Percentiles rank a stretch among this genome's conserved stretches.
These are phyloP conservation scores for Zele albiditarsus DNA, from an alignment of 2,888 invertebrate genomes.

Conservation along the genomic window DNA sequence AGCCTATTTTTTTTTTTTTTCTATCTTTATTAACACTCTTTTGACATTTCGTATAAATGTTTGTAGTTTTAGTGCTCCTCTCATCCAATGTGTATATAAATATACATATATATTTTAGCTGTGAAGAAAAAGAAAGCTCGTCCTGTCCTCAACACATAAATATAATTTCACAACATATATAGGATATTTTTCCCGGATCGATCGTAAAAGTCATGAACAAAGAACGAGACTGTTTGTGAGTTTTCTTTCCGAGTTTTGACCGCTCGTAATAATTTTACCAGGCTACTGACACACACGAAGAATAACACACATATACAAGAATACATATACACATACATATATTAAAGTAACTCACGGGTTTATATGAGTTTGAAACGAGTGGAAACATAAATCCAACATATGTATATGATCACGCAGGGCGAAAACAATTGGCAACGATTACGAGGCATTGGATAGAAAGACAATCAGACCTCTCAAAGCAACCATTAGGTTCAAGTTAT, in stretches of 20 bases:
- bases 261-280: conserved; percentile 11
- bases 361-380: conserved; percentile 22
- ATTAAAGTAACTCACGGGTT: conserved; percentile 1
- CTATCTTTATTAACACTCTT: neutral
- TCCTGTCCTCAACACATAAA: conserved; percentile 12
- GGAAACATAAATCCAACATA: conserved; percentile 29
- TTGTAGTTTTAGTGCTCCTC: conserved; percentile 1
- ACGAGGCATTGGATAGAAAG: conserved; percentile 38
- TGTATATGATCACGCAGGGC: conserved; percentile 15
- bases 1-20: neutral
- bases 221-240: conserved; percentile 40
- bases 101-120: neutral
- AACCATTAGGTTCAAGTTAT: conserved; percentile 43
- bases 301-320: neutral
- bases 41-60: neutral
- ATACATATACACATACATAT: conserved; percentile 1
- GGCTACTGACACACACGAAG: neutral
- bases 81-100: neutral
- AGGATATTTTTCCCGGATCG: conserved; percentile 27
- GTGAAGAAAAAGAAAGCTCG: neutral
- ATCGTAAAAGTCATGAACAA: conserved; percentile 45
- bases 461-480: conserved; percentile 33
- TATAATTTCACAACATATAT: conserved; percentile 9
- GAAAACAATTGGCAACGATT: conserved; percentile 55
- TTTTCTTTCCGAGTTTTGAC: conserved; percentile 5